A percentile compares a stretch with the other conserved stretches of the same genome.
Evolutionary conservation across 2,113 vertebrate genomes (phyloP).

Genomic region (Osmerus mordax): DNA sequence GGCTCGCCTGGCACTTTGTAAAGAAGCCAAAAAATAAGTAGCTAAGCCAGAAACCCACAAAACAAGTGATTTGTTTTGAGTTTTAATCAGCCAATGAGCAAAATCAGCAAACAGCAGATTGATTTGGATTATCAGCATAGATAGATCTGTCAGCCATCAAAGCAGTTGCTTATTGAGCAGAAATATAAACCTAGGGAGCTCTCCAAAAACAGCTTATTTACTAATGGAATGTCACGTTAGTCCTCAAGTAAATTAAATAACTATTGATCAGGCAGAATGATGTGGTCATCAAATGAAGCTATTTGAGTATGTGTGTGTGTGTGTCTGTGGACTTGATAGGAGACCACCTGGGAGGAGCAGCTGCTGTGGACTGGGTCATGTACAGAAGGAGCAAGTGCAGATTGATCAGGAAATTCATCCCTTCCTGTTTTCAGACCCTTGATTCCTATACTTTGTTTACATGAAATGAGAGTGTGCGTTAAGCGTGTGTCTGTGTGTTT

Average conservation of each 20-base stretch:
- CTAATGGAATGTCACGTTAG: not conserved
- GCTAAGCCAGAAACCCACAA: not conserved
- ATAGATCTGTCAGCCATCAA: not conserved
- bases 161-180: constrained; percentile 1
- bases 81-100: not conserved
- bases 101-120: not conserved
- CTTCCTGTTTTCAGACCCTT: no score
- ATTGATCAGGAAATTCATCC: no score
- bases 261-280: constrained; percentile 12
- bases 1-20: not conserved
- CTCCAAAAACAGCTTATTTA: not conserved
- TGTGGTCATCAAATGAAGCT: constrained; percentile 5
- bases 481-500: not conserved
- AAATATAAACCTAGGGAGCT: not conserved
- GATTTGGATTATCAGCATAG: not conserved
- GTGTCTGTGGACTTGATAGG: not conserved
- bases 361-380: no score
- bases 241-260: not conserved
- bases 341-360: no score
- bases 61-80: not conserved
- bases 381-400: no score
- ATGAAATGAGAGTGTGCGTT: not conserved
- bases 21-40: not conserved
- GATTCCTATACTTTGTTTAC: no score
- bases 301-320: not conserved